Conservation (phyloP, 2,888 invertebrate species). For the Tiliacea aurago region DNA sequence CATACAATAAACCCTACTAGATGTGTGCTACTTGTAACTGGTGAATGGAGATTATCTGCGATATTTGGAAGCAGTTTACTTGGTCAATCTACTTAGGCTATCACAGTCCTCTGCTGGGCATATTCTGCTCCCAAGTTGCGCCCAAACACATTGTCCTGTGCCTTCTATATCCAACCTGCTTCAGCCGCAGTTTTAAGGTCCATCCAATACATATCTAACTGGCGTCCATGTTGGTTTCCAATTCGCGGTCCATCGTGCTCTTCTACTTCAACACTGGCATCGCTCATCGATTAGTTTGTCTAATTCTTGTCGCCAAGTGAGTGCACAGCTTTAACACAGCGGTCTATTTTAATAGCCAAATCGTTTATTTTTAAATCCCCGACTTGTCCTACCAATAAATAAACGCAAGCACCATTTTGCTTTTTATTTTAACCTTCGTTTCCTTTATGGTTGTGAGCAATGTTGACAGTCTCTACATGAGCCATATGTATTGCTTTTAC, state of each 20-base stretch:
- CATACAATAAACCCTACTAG: background rate
- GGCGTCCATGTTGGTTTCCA: background rate
- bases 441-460: constrained; percentile 51
- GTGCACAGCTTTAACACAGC: constrained; percentile 22
- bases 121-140: background rate
- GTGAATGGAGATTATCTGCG: background rate
- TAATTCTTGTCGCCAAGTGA: constrained; percentile 9
- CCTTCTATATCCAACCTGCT: background rate
- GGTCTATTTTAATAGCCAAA: constrained; percentile 55
- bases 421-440: constrained; percentile 55
- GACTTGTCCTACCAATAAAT: constrained; percentile 64
- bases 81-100: background rate
- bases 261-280: background rate
- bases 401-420: constrained; percentile 46
- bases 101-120: background rate
- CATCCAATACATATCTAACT: background rate
- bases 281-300: background rate
- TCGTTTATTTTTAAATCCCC: constrained; percentile 65
- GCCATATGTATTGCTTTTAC: constrained; percentile 37
- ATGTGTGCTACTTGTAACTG: background rate
- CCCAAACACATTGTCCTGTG: background rate
- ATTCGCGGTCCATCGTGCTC: background rate
- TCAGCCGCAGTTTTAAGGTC: background rate
- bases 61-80: constrained; percentile 2
- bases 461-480: constrained; percentile 14